Evolutionary conservation across 2,797 vertebrate species (phyloP), one percentile per base, ranked within the genome.

Genomic region (Ctenopoma kingsleyae): DNA sequence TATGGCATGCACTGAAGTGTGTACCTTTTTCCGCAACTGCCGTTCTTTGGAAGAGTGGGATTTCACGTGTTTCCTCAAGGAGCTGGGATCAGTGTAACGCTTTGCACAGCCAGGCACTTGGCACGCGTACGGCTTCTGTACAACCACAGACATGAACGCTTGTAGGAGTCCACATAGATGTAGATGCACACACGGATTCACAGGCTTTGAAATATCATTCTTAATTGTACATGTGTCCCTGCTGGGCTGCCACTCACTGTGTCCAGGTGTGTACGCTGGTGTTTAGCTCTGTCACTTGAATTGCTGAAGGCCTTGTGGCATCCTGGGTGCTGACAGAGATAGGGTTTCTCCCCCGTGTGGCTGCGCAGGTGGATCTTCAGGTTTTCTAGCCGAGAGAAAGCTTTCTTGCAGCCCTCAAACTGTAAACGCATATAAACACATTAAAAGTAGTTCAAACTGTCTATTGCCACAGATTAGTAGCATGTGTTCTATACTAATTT

Each of bases 231-330:
- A 4, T 46, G 1, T 20, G n/a, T 48, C 23, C 41, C 23, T 57
- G 49, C 27, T 22, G 9, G 32, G 58, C 48, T 67, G 62, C 20
- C 52, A 76, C 97, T 98, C 95, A 99, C 98, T 52, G 95, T 98
- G 92, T 99, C 96, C 90, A 98, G 89, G 86, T 99, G 98, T 6
- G 97, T 99, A 67, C 97, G 96, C 93, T 99, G 98, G 89, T 99
- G 98, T 82, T 99, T 99, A 79, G 98, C 98, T 0, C 98, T 94
- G 90, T 99, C 98, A 0, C 98, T 99, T 71, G 97, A 99, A 95
- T 99, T 99, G 92, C 97, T 99, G 95, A 99, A 99, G 0, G 98
- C 96, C 91, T 99, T 99, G 89, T 95, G 94, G 87, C 98, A 99
- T 76, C 96, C 97, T 0, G 95, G 95, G 71, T 98, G 95, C 80